A percentile compares a stretch with the other conserved stretches of the same genome.
Evolutionary conservation across 1,140 invertebrate species (phyloP).

Genomic region (Drosophila pallidifrons): DNA sequence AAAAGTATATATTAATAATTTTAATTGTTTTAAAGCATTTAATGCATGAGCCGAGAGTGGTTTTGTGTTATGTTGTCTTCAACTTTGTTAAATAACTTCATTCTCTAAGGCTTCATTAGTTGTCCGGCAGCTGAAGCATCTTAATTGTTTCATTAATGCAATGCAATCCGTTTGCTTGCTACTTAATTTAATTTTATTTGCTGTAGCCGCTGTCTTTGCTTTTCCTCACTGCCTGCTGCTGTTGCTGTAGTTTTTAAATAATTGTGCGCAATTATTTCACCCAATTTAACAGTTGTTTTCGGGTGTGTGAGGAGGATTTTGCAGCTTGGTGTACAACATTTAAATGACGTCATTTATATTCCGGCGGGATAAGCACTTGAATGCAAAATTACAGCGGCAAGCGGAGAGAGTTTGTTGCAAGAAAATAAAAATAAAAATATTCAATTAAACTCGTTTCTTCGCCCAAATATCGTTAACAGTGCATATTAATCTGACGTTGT

Average conservation of each 20-base stretch:
- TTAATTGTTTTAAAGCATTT: constrained; percentile 38
- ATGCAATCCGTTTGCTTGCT: constrained; percentile 75
- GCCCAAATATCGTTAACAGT: constrained; percentile 68
- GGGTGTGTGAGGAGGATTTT: constrained; percentile 47
- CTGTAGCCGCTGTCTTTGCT: constrained; percentile 49
- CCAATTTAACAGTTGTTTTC: constrained; percentile 77
- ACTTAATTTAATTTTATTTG: constrained; percentile 82
- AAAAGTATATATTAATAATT: constrained; percentile 58
- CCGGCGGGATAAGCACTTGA: constrained; percentile 76
- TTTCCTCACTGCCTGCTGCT: constrained; percentile 1
- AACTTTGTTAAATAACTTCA: constrained; percentile 41
- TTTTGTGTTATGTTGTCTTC: background rate
- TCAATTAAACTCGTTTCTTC: constrained; percentile 78
- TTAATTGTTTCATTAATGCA: constrained; percentile 83
- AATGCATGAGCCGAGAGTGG: background rate
- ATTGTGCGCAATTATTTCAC: constrained; percentile 80
- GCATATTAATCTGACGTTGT: constrained; percentile 75
- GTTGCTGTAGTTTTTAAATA: constrained; percentile 73
- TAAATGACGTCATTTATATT: constrained; percentile 82
- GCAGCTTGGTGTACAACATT: constrained; percentile 60
- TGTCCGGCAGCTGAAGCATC: constrained; percentile 54
- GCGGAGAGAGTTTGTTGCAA: background rate
- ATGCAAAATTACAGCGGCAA: constrained; percentile 72
- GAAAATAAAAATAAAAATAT: constrained; percentile 74
- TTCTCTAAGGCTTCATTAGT: constrained; percentile 77